These are phyloP conservation scores for Meta bourneti DNA, from an alignment of 2,888 invertebrate genomes.

Conservation along the genomic window DNA sequence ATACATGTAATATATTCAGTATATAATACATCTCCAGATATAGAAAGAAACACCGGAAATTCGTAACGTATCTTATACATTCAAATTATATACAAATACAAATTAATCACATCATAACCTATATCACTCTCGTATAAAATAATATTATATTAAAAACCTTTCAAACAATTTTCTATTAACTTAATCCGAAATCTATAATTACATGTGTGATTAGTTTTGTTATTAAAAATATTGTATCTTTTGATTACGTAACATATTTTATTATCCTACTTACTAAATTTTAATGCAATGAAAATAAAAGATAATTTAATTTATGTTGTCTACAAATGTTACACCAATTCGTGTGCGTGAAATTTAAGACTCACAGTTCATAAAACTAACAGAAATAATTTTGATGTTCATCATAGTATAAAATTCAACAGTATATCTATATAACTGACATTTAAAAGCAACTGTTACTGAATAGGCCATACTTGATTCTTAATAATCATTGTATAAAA, in stretches of 20 bases:
- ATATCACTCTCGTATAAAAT: background rate
- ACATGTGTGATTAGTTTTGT: background rate
- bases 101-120: conserved; percentile 1
- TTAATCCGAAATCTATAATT: background rate
- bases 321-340: background rate
- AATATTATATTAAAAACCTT: background rate
- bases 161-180: background rate
- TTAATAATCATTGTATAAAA: background rate
- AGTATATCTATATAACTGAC: background rate
- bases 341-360: background rate
- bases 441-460: background rate
- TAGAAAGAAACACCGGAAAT: background rate
- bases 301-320: background rate
- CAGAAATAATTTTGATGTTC: background rate
- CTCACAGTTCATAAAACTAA: background rate
- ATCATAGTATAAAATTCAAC: background rate
- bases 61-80: conserved; percentile 6
- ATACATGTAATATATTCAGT: conserved; percentile 25
- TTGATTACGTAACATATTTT: background rate
- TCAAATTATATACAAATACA: conserved; percentile 14
- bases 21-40: conserved; percentile 23
- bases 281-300: background rate
- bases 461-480: background rate
- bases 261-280: background rate
- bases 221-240: background rate